These are phyloP conservation scores for Drosophila anceps DNA, from an alignment of 2,888 invertebrate species.

Conservation along the genomic window DNA sequence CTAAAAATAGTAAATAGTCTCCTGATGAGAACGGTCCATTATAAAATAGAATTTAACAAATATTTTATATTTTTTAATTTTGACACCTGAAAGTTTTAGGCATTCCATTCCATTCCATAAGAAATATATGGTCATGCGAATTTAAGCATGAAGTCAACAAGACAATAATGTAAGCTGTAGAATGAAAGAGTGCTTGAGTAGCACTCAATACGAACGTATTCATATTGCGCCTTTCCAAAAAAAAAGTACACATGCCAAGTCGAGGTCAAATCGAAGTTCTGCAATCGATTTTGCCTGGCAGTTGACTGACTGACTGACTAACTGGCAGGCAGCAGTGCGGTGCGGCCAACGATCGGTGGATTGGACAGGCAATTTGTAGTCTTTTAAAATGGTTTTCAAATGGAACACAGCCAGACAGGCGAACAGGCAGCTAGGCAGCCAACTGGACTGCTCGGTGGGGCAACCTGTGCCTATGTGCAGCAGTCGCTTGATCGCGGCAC, in stretches of 20 bases:
- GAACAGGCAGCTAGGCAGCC: neutral
- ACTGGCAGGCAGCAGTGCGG: conserved; percentile 38
- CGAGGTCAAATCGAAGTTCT: conserved; percentile 69
- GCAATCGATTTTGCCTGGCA: conserved; percentile 71
- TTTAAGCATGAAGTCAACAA: conserved; percentile 39
- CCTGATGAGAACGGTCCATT: too few relatives aligned
- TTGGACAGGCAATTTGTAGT: conserved; percentile 80
- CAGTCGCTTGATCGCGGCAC: conserved; percentile 27
- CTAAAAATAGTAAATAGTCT: too few relatives aligned
- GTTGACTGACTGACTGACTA: conserved; percentile 66
- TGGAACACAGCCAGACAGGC: conserved; percentile 43
- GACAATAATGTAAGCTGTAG: conserved; percentile 55
- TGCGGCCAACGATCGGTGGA: conserved; percentile 45
- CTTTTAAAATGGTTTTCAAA: conserved; percentile 76
- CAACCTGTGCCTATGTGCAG: conserved; percentile 64
- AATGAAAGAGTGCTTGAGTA: conserved; percentile 43
- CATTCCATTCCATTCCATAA: conserved; percentile 7
- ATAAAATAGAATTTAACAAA: too few relatives aligned
- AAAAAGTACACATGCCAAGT: conserved; percentile 42
- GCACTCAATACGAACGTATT: conserved; percentile 29
- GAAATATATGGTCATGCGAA: conserved; percentile 6
- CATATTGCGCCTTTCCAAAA: conserved; percentile 67
- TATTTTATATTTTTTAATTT: neutral
- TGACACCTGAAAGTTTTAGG: conserved; percentile 6
- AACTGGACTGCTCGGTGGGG: conserved; percentile 22